Evolutionary conservation across 2,888 invertebrate species (phyloP), one percentile per base, ranked within the genome.

Genomic region (Leucophenga maculata): DNA sequence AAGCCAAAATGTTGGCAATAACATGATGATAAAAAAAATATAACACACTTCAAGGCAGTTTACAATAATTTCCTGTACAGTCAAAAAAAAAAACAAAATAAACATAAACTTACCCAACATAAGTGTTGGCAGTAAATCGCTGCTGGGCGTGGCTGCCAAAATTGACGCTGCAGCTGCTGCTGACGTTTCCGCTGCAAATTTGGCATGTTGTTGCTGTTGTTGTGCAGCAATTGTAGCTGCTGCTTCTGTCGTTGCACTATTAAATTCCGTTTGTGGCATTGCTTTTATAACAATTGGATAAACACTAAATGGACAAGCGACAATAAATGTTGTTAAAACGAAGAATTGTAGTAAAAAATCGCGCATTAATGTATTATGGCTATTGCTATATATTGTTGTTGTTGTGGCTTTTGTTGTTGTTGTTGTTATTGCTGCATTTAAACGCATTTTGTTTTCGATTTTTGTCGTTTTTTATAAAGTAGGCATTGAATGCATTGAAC

Each of bases 301-400:
- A 67, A 72, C 77, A 72, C 75, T 74, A 70, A 76, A 74, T 73
- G 76, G 75, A 74, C 79, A 78, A 76, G 74, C 78, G 69, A 78
- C 74, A 65, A 79, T 72, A 18, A 64, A 64, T 57, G 75, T 74
- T 72, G 76, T 77, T 72, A 83, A 76, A 74, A 80, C 50, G 67
- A 83, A 73, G 73, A 80, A 76, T 75, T 77, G 75, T 78, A 77
- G 76, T 78, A 72, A 74, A 71, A 71, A 79, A 80, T 72, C 78
- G 76, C 79, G 78, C 83, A 83, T 83, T 77, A 82, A 82, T 75
- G 77, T 78, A 74, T 74, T 74, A 74, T 39, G 71, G 69, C 67
- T 31, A 55, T 59, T 52, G 62, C 67, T 66, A 66, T 65, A 64
- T 57, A 22, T 50, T 54, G 32, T 44, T 16, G 32, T 22, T 48